These are phyloP conservation scores for Theonella swinhoei DNA, from an alignment of 37 sponge, comb jelly and placozoan species.

Conservation along the genomic window DNA sequence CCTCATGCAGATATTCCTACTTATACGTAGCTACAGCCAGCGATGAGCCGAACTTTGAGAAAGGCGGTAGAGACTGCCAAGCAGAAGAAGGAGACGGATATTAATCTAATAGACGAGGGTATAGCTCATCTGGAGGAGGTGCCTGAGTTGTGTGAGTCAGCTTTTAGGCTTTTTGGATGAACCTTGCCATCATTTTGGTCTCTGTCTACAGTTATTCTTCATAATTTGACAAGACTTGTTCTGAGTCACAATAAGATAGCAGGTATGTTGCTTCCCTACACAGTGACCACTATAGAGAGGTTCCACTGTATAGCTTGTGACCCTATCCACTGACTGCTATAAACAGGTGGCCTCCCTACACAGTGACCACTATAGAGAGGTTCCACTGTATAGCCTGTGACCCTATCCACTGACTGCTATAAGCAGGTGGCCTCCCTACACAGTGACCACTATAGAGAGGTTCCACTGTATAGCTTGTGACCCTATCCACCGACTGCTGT, in stretches of 20 bases:
- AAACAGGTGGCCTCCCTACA: no score
- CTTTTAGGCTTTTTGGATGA: neutral
- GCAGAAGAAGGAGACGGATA: conserved; percentile 55
- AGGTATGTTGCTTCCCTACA: neutral
- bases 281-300: neutral
- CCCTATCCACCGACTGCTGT: no score
- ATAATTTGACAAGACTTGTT: conserved; percentile 59
- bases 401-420: no score
- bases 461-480: no score
- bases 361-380: no score
- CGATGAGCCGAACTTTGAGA: conserved; percentile 63
- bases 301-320: no score
- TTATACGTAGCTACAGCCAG: no score
- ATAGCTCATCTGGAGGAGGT: conserved; percentile 64
- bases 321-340: no score
- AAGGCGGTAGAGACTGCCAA: conserved; percentile 68
- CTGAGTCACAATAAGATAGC: conserved; percentile 74
- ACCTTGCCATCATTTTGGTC: neutral
- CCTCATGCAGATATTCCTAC: no score
- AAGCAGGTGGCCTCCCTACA: no score
- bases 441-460: no score
- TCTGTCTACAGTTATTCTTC: conserved; percentile 32
- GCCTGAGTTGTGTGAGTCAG: conserved; percentile 67
- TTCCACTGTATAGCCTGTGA: no score
- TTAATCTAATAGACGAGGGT: conserved; percentile 60